These are phyloP conservation scores for Andricus grossulariae DNA, from an alignment of 1,140 invertebrate species.

Conservation along the genomic window DNA sequence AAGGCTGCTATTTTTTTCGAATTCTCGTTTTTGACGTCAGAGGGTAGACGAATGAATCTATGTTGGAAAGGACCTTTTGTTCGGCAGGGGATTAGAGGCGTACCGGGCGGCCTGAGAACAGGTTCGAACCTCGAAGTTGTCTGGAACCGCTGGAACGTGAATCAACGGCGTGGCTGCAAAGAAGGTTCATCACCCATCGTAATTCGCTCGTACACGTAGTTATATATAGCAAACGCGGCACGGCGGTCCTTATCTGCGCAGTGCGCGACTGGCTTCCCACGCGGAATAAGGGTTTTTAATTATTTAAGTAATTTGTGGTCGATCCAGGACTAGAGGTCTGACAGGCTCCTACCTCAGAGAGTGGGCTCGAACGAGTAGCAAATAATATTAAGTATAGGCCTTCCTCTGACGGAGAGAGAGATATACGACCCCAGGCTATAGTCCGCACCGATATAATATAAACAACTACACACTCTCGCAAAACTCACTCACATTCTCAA, in stretches of 20 bases:
- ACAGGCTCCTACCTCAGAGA: slow-evolving; percentile 51
- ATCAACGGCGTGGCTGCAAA: not conserved
- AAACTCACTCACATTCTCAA: slow-evolving; percentile 41
- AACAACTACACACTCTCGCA: slow-evolving; percentile 42
- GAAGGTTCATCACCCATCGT: slow-evolving; percentile 23
- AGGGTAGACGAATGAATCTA: not conserved
- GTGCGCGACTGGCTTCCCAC: slow-evolving; percentile 65
- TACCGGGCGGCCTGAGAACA: not conserved
- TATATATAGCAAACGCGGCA: slow-evolving; percentile 13
- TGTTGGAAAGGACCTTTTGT: slow-evolving; percentile 9
- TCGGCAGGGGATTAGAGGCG: not conserved
- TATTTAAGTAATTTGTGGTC: slow-evolving; percentile 73
- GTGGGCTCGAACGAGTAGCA: slow-evolving; percentile 64
- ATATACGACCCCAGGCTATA: slow-evolving; percentile 54
- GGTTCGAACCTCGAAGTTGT: not conserved
- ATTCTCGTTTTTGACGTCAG: slow-evolving; percentile 5
- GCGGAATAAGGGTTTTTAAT: slow-evolving; percentile 69
- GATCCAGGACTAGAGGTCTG: slow-evolving; percentile 58
- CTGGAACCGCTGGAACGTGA: not conserved
- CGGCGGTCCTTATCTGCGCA: slow-evolving; percentile 51
- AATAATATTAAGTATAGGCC: slow-evolving; percentile 75
- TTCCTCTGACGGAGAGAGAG: slow-evolving; percentile 53
- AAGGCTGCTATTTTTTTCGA: not conserved
- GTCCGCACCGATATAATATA: slow-evolving; percentile 13
- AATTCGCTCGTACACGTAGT: not conserved